Base-by-base conservation (phyloP, 2,888 invertebrate species). In the Diabrotica balteata region DNA sequence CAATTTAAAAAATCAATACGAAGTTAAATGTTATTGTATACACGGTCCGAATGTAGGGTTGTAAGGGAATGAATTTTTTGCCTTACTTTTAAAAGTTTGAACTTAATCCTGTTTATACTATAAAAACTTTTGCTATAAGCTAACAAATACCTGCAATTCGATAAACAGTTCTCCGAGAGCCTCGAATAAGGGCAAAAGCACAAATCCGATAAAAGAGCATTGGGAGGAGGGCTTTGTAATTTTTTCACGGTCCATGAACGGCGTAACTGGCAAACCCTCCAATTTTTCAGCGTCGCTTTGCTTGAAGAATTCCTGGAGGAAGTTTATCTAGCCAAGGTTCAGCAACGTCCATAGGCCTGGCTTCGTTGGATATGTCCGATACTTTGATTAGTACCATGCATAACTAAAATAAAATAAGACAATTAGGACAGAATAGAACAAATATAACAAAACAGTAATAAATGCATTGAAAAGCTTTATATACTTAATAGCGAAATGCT, bases 221-320 rank as follows among this genome's bases (percentile, higher is more conserved):
- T 94, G 93, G 1, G 93, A 93, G 17, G 93, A 92, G 5, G 93
- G 91, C 81, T 93, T 93, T 68, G 93, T 93, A 63, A 93, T 92
- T 84, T 93, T 93, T 74, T 93, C 93, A 46, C 93, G 88, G 83
- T 94, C 94, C 93, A 94, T 94, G 81, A 94, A 93, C 0, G 94
- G 93, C 43, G 93, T 93, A 44, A 94, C 93, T 6, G 93, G 93
- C 71, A 94, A 85, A 8, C 93, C 93, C 82, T 93, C 93, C 44
- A 91, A 86, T 80, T 93, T 93, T 82, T 94, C 93, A 6, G 91
- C 90, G 75, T 93, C 93, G 81, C 92, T 91, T 83, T 92, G 92
- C 76, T 91, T 90, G 81, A 92, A 92, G 80, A 92, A 92, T 81
- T 92, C 89, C 78, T 90, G 89, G 46, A 91, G 85, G n/a, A 52